Evolutionary conservation across 2,888 invertebrate species (phyloP).

Genomic region (Drosophila percnosoma): DNA sequence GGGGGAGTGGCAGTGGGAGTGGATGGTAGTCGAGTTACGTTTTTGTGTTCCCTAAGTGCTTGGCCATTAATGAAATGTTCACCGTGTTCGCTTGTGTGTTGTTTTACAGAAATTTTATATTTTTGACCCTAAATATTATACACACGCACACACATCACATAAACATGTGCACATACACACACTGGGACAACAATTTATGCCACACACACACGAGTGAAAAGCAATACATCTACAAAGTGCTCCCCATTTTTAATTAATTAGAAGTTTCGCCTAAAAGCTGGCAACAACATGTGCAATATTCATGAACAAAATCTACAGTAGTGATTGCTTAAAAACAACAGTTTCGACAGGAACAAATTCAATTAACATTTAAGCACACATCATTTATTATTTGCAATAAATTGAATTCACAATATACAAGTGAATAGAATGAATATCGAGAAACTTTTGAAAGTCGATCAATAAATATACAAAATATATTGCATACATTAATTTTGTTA

Average conservation of each 20-base stretch:
- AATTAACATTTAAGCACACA: background rate
- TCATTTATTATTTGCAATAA: background rate
- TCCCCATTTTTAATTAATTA: constrained; percentile 57
- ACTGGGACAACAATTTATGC: background rate
- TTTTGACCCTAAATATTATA: constrained; percentile 29
- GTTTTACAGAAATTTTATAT: constrained; percentile 43
- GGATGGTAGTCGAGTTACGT: constrained; percentile 9
- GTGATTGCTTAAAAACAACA: constrained; percentile 3
- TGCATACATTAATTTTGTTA: background rate
- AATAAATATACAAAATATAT: background rate
- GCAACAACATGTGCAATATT: constrained; percentile 17
- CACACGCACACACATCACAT: constrained; percentile 1
- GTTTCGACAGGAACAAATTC: background rate
- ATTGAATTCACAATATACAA: background rate
- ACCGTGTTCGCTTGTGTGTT: constrained; percentile 9
- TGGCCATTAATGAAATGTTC: constrained; percentile 56
- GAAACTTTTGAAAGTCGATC: background rate
- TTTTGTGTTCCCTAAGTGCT: constrained; percentile 32
- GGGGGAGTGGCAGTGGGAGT: background rate
- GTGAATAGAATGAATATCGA: background rate
- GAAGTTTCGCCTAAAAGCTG: constrained; percentile 16
- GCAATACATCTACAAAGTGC: constrained; percentile 19
- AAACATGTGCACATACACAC: background rate
- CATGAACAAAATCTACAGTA: constrained; percentile 1
- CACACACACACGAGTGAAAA: background rate